phyloP scores from a whole-genome alignment of 2,113 vertebrate genomes.

The Dicerorhinus sumatrensis region DNA sequence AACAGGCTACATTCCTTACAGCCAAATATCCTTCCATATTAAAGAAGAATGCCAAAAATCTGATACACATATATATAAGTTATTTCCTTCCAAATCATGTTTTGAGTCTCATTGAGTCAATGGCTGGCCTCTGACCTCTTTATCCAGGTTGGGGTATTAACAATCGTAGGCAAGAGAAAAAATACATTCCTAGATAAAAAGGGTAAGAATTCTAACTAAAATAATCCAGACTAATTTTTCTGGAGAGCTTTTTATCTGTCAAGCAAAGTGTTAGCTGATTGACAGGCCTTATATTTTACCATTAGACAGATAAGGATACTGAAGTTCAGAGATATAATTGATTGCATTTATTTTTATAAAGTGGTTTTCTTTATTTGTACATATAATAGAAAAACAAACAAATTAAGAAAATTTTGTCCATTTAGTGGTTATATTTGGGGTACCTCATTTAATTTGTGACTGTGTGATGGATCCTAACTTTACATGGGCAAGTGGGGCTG shows the following conservation, averaged over 20 bases:
- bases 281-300: not conserved
- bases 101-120: not conserved
- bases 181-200: not conserved
- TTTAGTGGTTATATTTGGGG: not conserved
- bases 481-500: not conserved
- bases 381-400: not conserved
- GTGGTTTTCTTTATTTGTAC: not conserved
- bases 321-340: not conserved
- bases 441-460: not conserved
- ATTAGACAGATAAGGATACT: not conserved
- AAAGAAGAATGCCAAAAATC: not conserved
- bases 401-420: not conserved
- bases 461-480: not conserved
- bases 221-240: not conserved
- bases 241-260: not conserved
- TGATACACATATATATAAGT: not conserved
- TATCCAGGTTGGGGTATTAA: not conserved
- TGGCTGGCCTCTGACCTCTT: not conserved
- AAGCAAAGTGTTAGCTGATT: not conserved
- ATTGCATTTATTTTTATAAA: not conserved
- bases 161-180: not conserved
- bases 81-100: not conserved
- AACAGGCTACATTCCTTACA: not conserved
- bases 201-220: not conserved
- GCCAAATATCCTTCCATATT: not conserved